Evolutionary conservation across 2,797 vertebrate species (phyloP).

Genomic region (Acipenser ruthenus): DNA sequence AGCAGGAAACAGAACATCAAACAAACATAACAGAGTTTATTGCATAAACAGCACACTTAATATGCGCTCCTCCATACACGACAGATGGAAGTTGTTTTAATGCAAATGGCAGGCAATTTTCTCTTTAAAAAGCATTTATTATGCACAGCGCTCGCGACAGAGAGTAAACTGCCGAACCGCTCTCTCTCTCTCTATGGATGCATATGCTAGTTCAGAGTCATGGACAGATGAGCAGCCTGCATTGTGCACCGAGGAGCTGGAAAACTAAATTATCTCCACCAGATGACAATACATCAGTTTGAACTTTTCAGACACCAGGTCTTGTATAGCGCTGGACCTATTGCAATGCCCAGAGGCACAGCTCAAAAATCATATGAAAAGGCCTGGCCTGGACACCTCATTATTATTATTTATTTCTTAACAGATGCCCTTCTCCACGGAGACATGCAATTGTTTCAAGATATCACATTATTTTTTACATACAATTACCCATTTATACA

Average conservation of each 20-base stretch:
- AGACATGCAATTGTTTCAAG: too few relatives aligned
- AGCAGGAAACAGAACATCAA: too few relatives aligned
- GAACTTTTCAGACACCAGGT: background rate
- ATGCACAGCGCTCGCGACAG: conserved; percentile 50
- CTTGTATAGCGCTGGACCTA: too few relatives aligned
- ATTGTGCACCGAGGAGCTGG: conserved; percentile 20
- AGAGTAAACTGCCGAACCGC: conserved; percentile 24
- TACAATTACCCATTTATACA: too few relatives aligned
- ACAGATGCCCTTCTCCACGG: too few relatives aligned
- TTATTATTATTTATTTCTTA: too few relatives aligned
- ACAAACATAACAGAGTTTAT: too few relatives aligned
- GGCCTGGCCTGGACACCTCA: too few relatives aligned
- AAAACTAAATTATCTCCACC: conserved; percentile 30
- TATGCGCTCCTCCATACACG: conserved; percentile 42
- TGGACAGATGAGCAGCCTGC: conserved; percentile 38
- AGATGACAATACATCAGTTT: conserved; percentile 22
- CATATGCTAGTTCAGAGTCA: conserved; percentile 38
- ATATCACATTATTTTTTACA: too few relatives aligned
- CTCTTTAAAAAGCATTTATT: conserved; percentile 56
- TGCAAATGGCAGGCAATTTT: conserved; percentile 58
- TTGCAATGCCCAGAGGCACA: too few relatives aligned
- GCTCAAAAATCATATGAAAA: too few relatives aligned
- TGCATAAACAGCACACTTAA: conserved; percentile 44
- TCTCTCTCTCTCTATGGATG: conserved; percentile 30
- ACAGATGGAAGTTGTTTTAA: conserved; percentile 64